Conservation (phyloP, 2,888 invertebrate species). For the Chaitophorus viminalis region DNA sequence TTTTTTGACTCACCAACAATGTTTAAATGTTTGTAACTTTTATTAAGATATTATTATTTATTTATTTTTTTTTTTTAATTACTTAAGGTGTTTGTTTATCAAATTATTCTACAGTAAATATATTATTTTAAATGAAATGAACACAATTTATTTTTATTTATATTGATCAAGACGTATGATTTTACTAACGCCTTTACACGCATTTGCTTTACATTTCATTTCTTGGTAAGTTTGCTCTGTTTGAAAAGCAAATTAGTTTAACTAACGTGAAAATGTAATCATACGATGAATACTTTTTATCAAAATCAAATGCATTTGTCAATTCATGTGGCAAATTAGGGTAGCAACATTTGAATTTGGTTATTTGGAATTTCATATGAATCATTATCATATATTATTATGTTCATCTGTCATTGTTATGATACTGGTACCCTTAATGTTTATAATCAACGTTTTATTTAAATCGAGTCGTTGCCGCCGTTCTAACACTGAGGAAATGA, state of each 20-base stretch:
- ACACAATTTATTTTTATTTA: neutral
- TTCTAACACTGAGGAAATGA: neutral
- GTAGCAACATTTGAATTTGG: no score
- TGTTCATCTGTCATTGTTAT: neutral
- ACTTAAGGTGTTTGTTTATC: neutral
- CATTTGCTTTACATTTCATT: neutral
- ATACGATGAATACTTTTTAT: neutral
- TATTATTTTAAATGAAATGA: neutral
- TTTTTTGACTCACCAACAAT: neutral
- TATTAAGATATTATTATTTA: neutral
- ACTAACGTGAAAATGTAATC: neutral
- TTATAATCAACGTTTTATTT: neutral
- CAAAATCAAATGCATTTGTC: neutral
- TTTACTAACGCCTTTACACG: neutral
- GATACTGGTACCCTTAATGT: neutral
- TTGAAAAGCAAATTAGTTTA: neutral
- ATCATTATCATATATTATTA: neutral
- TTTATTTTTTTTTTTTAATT: neutral
- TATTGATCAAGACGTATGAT: neutral
- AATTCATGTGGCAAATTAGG: neutral
- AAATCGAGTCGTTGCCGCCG: neutral
- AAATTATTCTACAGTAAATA: neutral
- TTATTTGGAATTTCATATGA: neutral
- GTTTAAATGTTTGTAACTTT: neutral
- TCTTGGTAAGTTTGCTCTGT: neutral